These are phyloP conservation scores for Lophotriccus pileatus DNA, from an alignment of 2,797 vertebrate species.

Conservation along the genomic window DNA sequence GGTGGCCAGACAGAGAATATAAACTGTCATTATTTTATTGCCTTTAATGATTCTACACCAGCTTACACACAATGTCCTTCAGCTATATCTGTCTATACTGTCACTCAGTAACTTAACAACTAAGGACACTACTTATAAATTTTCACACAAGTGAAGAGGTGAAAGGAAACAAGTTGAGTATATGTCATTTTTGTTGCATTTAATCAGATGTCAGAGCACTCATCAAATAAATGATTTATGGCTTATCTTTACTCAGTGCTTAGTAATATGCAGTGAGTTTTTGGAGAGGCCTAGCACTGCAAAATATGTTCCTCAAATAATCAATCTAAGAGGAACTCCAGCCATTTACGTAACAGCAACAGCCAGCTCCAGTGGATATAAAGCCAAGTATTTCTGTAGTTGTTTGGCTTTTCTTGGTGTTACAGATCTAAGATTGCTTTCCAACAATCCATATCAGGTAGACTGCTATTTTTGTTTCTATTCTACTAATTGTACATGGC, in stretches of 20 bases:
- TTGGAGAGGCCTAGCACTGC: neutral
- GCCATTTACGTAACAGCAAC: neutral
- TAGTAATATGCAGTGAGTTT: neutral
- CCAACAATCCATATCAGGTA: neutral
- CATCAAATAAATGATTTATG: neutral
- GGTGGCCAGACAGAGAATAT: neutral
- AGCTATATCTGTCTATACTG: neutral
- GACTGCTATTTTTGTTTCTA: neutral
- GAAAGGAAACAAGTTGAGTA: neutral
- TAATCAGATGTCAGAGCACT: neutral
- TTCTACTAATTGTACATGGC: neutral
- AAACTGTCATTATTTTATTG: neutral
- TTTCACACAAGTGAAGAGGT: neutral
- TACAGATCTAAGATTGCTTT: neutral
- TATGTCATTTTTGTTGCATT: neutral
- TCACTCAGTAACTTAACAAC: neutral
- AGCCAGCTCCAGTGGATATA: neutral
- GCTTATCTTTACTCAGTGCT: neutral
- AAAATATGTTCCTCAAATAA: neutral
- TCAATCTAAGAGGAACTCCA: neutral
- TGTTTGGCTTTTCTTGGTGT: neutral
- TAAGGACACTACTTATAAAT: neutral
- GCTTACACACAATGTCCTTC: neutral
- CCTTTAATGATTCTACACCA: neutral
- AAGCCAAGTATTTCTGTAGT: neutral